A percentile compares a stretch with the other conserved stretches of the same genome.
phyloP scores from a whole-genome alignment of 2,888 invertebrate genomes.

The Allophyes oxyacanthae region DNA sequence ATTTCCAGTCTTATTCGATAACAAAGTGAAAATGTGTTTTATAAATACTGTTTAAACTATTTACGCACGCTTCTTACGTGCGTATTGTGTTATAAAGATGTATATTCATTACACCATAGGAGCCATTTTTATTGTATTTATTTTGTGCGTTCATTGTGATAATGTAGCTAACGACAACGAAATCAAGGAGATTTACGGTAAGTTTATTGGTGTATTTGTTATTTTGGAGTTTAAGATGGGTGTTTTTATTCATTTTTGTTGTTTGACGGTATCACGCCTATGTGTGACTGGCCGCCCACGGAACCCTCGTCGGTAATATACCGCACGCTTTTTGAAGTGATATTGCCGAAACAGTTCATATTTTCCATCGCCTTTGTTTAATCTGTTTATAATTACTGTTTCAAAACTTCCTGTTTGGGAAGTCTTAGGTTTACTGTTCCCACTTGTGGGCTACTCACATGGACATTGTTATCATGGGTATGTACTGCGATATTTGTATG shows the following conservation, averaged over 20 bases:
- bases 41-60: slow-evolving; percentile 77
- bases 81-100: slow-evolving; percentile 79
- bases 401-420: slow-evolving; percentile 11
- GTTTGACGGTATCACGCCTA: slow-evolving; percentile 40
- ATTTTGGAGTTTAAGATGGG: slow-evolving; percentile 12
- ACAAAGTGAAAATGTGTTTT: slow-evolving; percentile 84
- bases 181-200: slow-evolving; percentile 85
- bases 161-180: slow-evolving; percentile 86
- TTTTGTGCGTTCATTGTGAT: slow-evolving; percentile 89
- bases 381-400: slow-evolving; percentile 5
- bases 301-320: slow-evolving; percentile 19
- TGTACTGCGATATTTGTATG: background rate
- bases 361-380: slow-evolving; percentile 7
- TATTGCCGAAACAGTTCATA: slow-evolving; percentile 11
- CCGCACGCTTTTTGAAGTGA: slow-evolving; percentile 17
- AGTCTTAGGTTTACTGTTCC: slow-evolving; percentile 2
- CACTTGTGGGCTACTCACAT: slow-evolving; percentile 26
- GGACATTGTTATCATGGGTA: slow-evolving; percentile 29
- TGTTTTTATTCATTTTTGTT: slow-evolving; percentile 23
- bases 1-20: slow-evolving; percentile 73
- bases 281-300: slow-evolving; percentile 62
- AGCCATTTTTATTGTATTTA: slow-evolving; percentile 89
- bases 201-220: slow-evolving; percentile 61
- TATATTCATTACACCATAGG: slow-evolving; percentile 85
- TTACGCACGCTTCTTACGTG: slow-evolving; percentile 76